Percentiles rank a stretch among this genome's conserved stretches.
Evolutionary conservation across 2,113 vertebrate species (phyloP).

Genomic region (Pipa parva): DNA sequence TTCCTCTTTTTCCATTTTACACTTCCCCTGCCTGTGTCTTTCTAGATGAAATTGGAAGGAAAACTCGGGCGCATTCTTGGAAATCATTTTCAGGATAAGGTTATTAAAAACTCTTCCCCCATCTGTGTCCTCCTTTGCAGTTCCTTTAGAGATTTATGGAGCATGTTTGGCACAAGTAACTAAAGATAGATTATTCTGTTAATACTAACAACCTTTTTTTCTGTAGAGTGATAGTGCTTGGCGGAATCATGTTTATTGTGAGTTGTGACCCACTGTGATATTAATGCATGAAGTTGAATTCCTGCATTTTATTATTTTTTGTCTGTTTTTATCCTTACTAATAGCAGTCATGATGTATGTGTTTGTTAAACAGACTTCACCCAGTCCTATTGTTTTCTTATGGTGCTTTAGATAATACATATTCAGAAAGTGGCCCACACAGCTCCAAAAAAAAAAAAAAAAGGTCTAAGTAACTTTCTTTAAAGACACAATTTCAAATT

Average conservation of each 20-base stretch:
- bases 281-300: too few relatives aligned
- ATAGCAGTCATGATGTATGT: too few relatives aligned
- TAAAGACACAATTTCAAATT: too few relatives aligned
- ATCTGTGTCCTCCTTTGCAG: neutral
- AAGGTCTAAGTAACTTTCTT: too few relatives aligned
- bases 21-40: constrained; percentile 38
- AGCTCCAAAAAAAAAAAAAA: too few relatives aligned
- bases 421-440: too few relatives aligned
- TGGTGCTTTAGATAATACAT: too few relatives aligned
- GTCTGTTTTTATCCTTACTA: too few relatives aligned
- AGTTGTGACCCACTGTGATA: neutral
- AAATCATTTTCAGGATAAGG: constrained; percentile 81
- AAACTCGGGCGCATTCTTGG: constrained; percentile 73
- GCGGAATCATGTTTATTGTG: neutral
- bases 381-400: too few relatives aligned
- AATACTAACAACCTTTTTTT: neutral
- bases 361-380: too few relatives aligned
- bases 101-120: constrained; percentile 46
- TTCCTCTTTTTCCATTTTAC: neutral
- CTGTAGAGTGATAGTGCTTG: neutral
- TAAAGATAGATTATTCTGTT: neutral
- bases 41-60: constrained; percentile 74
- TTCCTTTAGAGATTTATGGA: neutral
- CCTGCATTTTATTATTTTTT: too few relatives aligned
- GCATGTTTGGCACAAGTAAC: neutral